Conservation (phyloP, 1,140 invertebrate species). For the Drosophila erecta region DNA sequence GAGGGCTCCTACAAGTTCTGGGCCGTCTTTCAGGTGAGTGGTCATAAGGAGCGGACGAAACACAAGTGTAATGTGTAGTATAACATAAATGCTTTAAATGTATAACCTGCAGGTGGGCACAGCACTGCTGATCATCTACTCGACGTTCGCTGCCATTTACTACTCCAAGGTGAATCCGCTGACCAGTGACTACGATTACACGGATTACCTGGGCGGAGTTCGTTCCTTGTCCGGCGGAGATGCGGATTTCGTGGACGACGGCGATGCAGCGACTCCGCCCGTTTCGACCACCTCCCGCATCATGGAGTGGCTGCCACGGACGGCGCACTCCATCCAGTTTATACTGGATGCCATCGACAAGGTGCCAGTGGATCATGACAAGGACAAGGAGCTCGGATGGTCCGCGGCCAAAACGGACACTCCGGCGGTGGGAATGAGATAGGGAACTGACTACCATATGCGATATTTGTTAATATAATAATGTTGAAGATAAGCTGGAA, state of each 20-base stretch:
- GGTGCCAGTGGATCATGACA: conserved; percentile 66
- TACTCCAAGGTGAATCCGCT: conserved; percentile 93
- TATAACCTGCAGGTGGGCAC: conserved; percentile 88
- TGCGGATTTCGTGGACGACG: conserved; percentile 81
- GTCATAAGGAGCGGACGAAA: too few species aligned
- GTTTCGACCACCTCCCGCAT: conserved; percentile 34
- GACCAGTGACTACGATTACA: conserved; percentile 90
- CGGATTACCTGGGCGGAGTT: conserved; percentile 88
- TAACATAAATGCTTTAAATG: background rate
- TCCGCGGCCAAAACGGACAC: conserved; percentile 26
- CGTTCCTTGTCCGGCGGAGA: conserved; percentile 85
- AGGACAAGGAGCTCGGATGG: conserved; percentile 54
- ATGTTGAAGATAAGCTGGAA: conserved; percentile 19
- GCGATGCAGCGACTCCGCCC: conserved; percentile 32
- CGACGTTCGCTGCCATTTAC: conserved; percentile 92
- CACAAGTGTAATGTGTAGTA: background rate
- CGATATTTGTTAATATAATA: conserved; percentile 49
- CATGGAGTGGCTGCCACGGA: conserved; percentile 69
- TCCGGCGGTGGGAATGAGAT: conserved; percentile 29
- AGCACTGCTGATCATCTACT: conserved; percentile 91
- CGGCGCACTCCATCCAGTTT: conserved; percentile 74
- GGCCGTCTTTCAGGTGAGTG: conserved; percentile 91
- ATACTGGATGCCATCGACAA: conserved; percentile 83
- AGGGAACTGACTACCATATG: conserved; percentile 20
- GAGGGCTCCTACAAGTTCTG: conserved; percentile 95